Base-by-base conservation (phyloP, 2,888 invertebrate species). In the Sceliomorpha sp. region DNA sequence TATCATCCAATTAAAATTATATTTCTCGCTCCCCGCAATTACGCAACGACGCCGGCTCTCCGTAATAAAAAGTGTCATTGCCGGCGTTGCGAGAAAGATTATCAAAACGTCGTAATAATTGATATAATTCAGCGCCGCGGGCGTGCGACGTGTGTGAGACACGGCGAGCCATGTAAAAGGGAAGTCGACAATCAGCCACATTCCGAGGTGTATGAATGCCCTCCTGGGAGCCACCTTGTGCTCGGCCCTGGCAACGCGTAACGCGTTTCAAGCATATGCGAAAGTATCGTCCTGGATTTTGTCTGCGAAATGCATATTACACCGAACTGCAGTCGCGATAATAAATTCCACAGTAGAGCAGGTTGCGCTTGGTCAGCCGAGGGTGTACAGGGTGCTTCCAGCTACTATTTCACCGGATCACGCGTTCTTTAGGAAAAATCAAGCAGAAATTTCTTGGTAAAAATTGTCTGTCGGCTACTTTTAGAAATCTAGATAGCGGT, bases 151-250 rank as follows among this genome's bases (percentile, higher is more conserved):
- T 24, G 34, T 29, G 51, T 20, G 51, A 51, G 51, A 62, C 17
- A 45, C n/a, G n/a, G 36, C 26, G 26, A 45, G 39, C 20, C 34
- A 12, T 26, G 32, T 27, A 47, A 53, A 63, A 45, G 42, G 51
- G 55, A 68, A 60, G 63, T 55, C 13, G 39, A 44, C 37, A 17
- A 56, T 48, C 50, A 56, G 42, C 47, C 50, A 36, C 48, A 50
- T 51, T 58, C 37, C 50, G n/a, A 34, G 4, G 37, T 29, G 37
- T 27, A 39, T 7, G 17, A 50, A 58, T 42, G 50, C 44, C 47
- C 40, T 32, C 9, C 12, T 47, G 20, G 32, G 45, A 34, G 26
- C 7, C 10, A 12, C 9, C 9, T 32, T 10, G 12, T 10, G 7
- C 32, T 17, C 15, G 14, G n/a, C 17, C 17, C 36, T n/a, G n/a